phyloP scores from a whole-genome alignment of 2,888 invertebrate species.

The Callyntrura sp. region DNA sequence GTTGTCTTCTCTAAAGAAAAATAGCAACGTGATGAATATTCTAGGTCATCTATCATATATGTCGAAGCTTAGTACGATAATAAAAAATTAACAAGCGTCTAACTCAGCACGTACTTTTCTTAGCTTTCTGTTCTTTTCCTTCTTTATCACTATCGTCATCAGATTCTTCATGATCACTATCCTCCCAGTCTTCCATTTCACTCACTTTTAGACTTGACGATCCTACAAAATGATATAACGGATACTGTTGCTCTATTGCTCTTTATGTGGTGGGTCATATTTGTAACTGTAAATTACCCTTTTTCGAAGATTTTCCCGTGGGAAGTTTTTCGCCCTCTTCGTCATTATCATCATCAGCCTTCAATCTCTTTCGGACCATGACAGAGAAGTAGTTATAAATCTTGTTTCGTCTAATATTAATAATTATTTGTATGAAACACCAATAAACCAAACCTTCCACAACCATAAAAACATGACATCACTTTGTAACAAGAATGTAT shows the following conservation, averaged over 20 bases:
- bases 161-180: slow-evolving; percentile 88
- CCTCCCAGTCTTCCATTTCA: slow-evolving; percentile 96
- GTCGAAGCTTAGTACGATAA: neutral
- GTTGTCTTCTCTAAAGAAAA: slow-evolving; percentile 71
- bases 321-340: slow-evolving; percentile 88
- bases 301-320: slow-evolving; percentile 86
- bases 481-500: neutral
- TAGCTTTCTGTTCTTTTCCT: slow-evolving; percentile 87
- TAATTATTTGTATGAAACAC: too few relatives aligned
- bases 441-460: too few relatives aligned
- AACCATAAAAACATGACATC: too few relatives aligned
- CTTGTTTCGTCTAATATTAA: slow-evolving; percentile 92
- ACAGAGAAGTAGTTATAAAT: slow-evolving; percentile 98
- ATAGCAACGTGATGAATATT: neutral
- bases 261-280: too few relatives aligned
- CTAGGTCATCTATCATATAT: too few relatives aligned
- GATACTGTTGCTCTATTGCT: too few relatives aligned
- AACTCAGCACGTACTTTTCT: slow-evolving; percentile 86
- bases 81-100: neutral
- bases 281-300: neutral
- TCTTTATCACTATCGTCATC: slow-evolving; percentile 89
- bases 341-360: slow-evolving; percentile 88
- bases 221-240: slow-evolving; percentile 40
- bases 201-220: slow-evolving; percentile 92
- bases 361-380: slow-evolving; percentile 95